A percentile compares a stretch with the other conserved stretches of the same genome.
Evolutionary conservation across 2,113 vertebrate species (phyloP).

Genomic region (Cyanoderma ruficeps): DNA sequence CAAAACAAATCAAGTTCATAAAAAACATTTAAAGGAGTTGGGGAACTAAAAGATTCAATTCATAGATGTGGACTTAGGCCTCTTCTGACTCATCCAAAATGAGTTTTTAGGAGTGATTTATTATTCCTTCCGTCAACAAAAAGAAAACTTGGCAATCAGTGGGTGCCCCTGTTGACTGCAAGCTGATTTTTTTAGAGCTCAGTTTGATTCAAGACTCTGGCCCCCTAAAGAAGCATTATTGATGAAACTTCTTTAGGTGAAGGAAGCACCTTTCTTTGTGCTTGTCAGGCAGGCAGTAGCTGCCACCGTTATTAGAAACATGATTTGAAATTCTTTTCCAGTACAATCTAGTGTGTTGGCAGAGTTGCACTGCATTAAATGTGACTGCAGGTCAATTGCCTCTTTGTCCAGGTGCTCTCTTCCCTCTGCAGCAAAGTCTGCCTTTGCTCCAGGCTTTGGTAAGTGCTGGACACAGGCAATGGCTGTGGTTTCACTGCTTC

Average conservation of each 20-base stretch:
- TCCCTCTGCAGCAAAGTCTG: background rate
- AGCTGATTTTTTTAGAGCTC: background rate
- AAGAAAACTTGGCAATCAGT: background rate
- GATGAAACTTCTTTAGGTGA: background rate
- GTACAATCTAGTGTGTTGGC: background rate
- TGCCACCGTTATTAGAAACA: background rate
- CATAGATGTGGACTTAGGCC: background rate
- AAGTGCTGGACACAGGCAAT: background rate
- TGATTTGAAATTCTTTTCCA: background rate
- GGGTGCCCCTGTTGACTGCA: background rate
- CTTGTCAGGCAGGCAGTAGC: background rate
- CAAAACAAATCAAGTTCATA: background rate
- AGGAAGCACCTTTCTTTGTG: background rate
- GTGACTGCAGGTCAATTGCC: background rate
- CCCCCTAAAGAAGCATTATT: background rate
- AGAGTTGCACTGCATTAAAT: background rate
- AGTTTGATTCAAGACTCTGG: background rate
- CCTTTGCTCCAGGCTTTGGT: background rate
- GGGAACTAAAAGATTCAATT: background rate
- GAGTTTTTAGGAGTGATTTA: background rate
- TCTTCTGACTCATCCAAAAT: background rate
- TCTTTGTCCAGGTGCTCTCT: background rate
- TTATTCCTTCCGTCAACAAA: background rate
- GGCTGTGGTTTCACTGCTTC: background rate
- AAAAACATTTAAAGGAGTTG: background rate